Evolutionary conservation across 2,797 vertebrate genomes (phyloP).

Genomic region (Lemur catta): DNA sequence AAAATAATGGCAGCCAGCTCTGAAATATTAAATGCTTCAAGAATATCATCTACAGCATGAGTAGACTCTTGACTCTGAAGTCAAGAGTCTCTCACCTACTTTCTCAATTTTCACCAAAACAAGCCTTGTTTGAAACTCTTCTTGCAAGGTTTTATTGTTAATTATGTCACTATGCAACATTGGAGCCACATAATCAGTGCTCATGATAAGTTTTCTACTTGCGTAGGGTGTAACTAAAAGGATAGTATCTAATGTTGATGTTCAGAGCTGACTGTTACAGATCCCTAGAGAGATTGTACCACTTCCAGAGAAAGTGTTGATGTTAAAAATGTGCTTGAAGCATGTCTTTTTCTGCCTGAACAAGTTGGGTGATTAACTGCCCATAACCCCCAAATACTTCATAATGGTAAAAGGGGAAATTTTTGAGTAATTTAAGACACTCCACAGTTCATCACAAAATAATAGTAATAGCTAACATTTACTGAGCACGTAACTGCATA

Average conservation of each 20-base stretch:
- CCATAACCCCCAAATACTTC: background rate
- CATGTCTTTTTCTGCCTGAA: background rate
- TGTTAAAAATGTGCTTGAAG: background rate
- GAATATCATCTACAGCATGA: background rate
- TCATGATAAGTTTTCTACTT: background rate
- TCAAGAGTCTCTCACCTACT: background rate
- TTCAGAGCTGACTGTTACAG: background rate
- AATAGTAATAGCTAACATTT: background rate
- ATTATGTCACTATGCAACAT: background rate
- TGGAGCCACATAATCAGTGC: background rate
- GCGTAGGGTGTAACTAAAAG: background rate
- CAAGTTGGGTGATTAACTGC: conserved; percentile 7
- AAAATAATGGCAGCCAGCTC: background rate
- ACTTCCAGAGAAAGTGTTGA: background rate
- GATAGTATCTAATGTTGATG: background rate
- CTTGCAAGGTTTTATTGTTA: background rate
- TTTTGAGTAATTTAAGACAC: background rate
- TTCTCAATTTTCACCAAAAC: background rate
- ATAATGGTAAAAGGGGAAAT: background rate
- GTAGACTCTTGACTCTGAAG: background rate
- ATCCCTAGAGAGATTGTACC: background rate
- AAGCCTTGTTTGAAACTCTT: background rate
- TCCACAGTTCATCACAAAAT: background rate
- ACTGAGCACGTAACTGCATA: background rate
- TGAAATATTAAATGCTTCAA: background rate